Conservation (phyloP, 1,140 invertebrate genomes). For the Mya arenaria region DNA sequence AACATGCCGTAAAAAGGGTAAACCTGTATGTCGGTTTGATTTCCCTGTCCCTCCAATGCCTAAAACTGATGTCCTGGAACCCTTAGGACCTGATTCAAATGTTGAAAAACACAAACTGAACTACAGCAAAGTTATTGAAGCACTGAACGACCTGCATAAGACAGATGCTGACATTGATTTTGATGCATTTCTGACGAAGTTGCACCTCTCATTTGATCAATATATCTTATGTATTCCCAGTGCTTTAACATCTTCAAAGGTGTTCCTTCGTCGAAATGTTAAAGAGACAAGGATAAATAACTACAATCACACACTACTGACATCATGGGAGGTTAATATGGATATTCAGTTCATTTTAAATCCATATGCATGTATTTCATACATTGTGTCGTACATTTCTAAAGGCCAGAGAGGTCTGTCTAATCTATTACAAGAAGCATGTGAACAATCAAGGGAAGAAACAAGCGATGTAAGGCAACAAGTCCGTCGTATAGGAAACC, state of each 20-base stretch:
- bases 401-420: constrained; percentile 63
- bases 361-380: constrained; percentile 63
- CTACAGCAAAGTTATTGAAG: not conserved
- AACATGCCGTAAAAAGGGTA: constrained; percentile 55
- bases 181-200: constrained; percentile 10
- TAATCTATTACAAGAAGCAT: constrained; percentile 49
- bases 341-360: constrained; percentile 61
- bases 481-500: constrained; percentile 26
- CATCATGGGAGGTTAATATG: constrained; percentile 54
- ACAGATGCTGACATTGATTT: not conserved
- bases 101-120: not conserved
- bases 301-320: constrained; percentile 44
- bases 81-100: constrained; percentile 33
- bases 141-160: not conserved
- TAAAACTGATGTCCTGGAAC: constrained; percentile 53
- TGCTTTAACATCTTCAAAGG: not conserved
- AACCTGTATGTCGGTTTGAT: constrained; percentile 59
- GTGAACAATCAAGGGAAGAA: constrained; percentile 41
- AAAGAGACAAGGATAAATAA: constrained; percentile 44
- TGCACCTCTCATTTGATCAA: constrained; percentile 6
- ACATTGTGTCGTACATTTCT: constrained; percentile 60
- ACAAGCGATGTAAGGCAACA: constrained; percentile 55
- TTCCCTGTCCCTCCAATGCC: constrained; percentile 58
- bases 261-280: constrained; percentile 17
- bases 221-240: not conserved